A percentile compares a stretch with the other conserved stretches of the same genome.
phyloP scores from a whole-genome alignment of 2,888 invertebrate genomes.

The Electrophaes corylata region DNA sequence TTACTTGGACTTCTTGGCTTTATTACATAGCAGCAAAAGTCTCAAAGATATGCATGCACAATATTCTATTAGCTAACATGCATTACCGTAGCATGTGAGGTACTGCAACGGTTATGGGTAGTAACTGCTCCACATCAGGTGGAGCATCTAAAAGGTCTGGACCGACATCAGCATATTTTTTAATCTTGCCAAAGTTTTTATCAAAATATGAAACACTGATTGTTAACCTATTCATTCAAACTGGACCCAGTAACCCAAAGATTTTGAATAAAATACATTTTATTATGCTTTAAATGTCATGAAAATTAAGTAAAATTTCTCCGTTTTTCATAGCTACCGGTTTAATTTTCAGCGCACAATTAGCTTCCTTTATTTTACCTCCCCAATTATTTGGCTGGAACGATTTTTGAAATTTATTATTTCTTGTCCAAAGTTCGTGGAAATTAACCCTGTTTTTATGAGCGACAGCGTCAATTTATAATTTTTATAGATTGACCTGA shows the following conservation, averaged over 20 bases:
- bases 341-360: conserved; percentile 15
- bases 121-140: too few species aligned
- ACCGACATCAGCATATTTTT: background rate
- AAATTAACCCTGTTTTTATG: conserved; percentile 30
- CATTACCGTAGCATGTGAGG: too few species aligned
- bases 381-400: conserved; percentile 19
- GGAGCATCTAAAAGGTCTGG: too few species aligned
- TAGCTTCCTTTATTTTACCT: conserved; percentile 16
- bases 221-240: too few species aligned
- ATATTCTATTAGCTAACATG: too few species aligned
- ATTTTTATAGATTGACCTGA: conserved; percentile 32
- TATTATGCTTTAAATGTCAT: background rate
- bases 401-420: conserved; percentile 19
- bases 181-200: too few species aligned
- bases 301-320: background rate
- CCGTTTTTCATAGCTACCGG: conserved; percentile 4
- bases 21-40: too few species aligned
- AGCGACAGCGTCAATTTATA: conserved; percentile 30
- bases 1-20: too few species aligned
- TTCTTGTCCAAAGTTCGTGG: conserved; percentile 3
- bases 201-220: too few species aligned
- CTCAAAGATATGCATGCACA: too few species aligned
- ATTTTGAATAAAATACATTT: background rate
- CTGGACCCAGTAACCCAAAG: background rate
- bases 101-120: too few species aligned